These are phyloP conservation scores for Orbicella faveolata DNA, from an alignment of 64 coral and sea anemone genomes.

Conservation along the genomic window DNA sequence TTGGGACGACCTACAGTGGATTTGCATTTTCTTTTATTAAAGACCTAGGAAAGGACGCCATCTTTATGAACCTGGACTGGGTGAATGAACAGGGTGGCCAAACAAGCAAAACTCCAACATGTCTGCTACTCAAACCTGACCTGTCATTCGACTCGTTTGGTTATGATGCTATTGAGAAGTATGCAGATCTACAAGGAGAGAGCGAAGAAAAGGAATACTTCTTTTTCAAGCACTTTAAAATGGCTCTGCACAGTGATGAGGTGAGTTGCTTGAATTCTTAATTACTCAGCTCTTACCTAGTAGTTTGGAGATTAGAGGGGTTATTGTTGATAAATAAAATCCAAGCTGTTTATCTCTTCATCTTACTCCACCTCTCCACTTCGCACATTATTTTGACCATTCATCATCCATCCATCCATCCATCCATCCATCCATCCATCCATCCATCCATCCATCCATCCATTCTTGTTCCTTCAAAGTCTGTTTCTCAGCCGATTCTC, in stretches of 20 bases:
- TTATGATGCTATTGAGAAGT: conserved; percentile 13
- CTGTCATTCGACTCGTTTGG: conserved; percentile 26
- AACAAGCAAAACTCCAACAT: background rate
- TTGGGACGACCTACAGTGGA: conserved; percentile 34
- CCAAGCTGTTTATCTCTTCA: too few species aligned
- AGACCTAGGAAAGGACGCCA: background rate
- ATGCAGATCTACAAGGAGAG: background rate
- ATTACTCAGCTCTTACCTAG: too few species aligned
- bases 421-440: too few species aligned
- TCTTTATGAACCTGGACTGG: conserved; percentile 26
- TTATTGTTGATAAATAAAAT: too few species aligned
- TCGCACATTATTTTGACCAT: too few species aligned
- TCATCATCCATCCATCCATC: too few species aligned
- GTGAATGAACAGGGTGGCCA: conserved; percentile 4
- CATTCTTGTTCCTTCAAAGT: too few species aligned
- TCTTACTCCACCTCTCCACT: too few species aligned
- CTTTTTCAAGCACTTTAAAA: conserved; percentile 12
- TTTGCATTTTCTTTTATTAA: conserved; percentile 37
- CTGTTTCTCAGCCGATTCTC: too few species aligned
- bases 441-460: too few species aligned
- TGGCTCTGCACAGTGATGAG: background rate
- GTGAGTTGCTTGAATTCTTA: background rate
- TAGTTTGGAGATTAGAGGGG: too few species aligned
- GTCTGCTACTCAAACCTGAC: conserved; percentile 13
- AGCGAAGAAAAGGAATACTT: background rate